Conservation (phyloP, 2,888 invertebrate species). For the Hybos culiciformis region DNA sequence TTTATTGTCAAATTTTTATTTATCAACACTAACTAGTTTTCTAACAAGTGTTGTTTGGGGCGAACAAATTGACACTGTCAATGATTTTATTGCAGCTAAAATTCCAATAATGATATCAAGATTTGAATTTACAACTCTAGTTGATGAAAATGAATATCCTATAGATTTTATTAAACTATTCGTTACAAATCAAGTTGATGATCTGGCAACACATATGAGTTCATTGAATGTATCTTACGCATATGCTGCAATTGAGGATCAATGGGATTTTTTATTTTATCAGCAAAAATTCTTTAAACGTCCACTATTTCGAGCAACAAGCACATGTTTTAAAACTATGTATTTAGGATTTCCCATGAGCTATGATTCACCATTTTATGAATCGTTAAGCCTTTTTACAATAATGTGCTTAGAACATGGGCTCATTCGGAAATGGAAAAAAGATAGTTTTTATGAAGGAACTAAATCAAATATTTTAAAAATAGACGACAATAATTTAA, state of each 20-base stretch:
- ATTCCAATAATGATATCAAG: slow-evolving; percentile 3
- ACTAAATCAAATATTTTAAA: slow-evolving; percentile 2
- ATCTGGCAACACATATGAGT: not conserved
- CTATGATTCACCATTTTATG: slow-evolving; percentile 7
- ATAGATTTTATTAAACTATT: not conserved
- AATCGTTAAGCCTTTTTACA: slow-evolving; percentile 5
- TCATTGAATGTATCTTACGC: slow-evolving; percentile 6
- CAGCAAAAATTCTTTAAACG: slow-evolving; percentile 3
- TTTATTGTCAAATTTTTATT: slow-evolving; percentile 7
- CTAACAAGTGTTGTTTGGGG: slow-evolving; percentile 4
- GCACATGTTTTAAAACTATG: slow-evolving; percentile 5
- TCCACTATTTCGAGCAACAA: slow-evolving; percentile 2
- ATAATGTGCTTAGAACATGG: slow-evolving; percentile 2
- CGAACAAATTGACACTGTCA: slow-evolving; percentile 5
- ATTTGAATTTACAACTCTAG: slow-evolving; percentile 2
- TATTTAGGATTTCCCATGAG: slow-evolving; percentile 5
- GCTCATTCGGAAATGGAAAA: slow-evolving; percentile 3
- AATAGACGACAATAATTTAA: not conserved
- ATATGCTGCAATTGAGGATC: slow-evolving; percentile 6
- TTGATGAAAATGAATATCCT: slow-evolving; percentile 3
- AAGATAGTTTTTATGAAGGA: not conserved
- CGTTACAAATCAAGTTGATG: not conserved
- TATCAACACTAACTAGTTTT: slow-evolving; percentile 7
- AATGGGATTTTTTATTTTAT: slow-evolving; percentile 7
- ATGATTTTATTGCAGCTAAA: slow-evolving; percentile 3